These are phyloP conservation scores for Trididemnum nubilum DNA, from an alignment of 23 tunicate species.

Conservation along the genomic window DNA sequence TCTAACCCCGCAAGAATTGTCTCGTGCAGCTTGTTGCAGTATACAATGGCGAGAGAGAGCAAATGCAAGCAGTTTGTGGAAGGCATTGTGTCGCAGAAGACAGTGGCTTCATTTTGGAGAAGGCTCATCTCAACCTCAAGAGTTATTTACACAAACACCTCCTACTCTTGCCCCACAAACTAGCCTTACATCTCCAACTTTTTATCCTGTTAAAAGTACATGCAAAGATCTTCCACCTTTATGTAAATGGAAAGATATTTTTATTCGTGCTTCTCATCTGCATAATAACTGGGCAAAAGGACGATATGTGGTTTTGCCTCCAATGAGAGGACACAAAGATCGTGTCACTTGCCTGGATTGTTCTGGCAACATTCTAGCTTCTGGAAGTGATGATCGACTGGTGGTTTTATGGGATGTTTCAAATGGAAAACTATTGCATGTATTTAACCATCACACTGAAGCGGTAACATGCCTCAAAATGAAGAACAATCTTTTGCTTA, in stretches of 20 bases:
- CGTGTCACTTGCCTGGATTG: constrained; percentile 73
- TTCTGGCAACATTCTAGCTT: constrained; percentile 66
- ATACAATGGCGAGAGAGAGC: constrained; percentile 83
- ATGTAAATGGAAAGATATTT: constrained; percentile 93
- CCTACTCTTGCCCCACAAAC: constrained; percentile 63
- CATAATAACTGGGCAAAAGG: constrained; percentile 84
- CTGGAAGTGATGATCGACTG: constrained; percentile 82
- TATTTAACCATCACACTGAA: constrained; percentile 72
- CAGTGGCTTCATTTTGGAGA: constrained; percentile 91
- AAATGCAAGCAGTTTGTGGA: constrained; percentile 79
- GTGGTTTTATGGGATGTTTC: constrained; percentile 76
- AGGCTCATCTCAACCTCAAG: constrained; percentile 50
- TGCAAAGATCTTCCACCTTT: constrained; percentile 77
- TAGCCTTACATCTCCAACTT: constrained; percentile 75
- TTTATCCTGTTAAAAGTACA: constrained; percentile 50
- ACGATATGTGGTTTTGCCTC: constrained; percentile 81
- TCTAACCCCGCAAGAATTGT: constrained; percentile 70
- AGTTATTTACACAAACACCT: constrained; percentile 58
- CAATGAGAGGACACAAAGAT: constrained; percentile 75
- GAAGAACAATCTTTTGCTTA: constrained; percentile 66
- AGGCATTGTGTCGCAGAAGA: constrained; percentile 57
- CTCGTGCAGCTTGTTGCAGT: constrained; percentile 69
- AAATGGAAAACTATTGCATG: constrained; percentile 39
- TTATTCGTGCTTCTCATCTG: constrained; percentile 79
- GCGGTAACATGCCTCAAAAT: constrained; percentile 64